These are phyloP conservation scores for Bombus pyrosoma DNA, from an alignment of 1,140 invertebrate genomes.

Conservation along the genomic window DNA sequence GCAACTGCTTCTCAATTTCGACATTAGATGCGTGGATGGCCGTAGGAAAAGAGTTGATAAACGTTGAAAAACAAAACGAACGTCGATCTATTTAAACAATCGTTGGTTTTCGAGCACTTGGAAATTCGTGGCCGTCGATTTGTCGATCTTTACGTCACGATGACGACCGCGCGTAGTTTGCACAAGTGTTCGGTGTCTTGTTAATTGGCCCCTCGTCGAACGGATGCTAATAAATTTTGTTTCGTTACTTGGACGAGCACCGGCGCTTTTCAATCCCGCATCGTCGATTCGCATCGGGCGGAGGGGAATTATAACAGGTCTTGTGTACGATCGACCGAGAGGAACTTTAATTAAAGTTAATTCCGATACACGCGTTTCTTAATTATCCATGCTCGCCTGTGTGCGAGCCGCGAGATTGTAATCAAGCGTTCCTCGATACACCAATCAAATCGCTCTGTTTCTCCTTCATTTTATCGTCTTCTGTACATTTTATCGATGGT, in stretches of 20 bases:
- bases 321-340: background rate
- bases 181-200: slow-evolving; percentile 71
- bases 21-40: background rate
- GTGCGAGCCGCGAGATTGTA: background rate
- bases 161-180: slow-evolving; percentile 48
- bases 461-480: background rate
- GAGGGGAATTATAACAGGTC: background rate
- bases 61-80: background rate
- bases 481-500: background rate
- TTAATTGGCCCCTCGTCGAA: slow-evolving; percentile 66
- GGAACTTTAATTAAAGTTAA: slow-evolving; percentile 8
- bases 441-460: background rate
- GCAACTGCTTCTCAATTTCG: no score
- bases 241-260: slow-evolving; percentile 30
- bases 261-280: background rate
- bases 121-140: slow-evolving; percentile 29
- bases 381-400: background rate
- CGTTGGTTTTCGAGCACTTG: background rate
- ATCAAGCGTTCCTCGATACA: background rate
- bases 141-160: background rate
- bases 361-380: background rate
- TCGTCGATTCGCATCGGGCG: background rate
- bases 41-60: background rate
- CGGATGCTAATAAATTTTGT: slow-evolving; percentile 66
- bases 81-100: slow-evolving; percentile 46